Conservation (phyloP, 2,888 invertebrate species). For the Callimorpha dominula region DNA sequence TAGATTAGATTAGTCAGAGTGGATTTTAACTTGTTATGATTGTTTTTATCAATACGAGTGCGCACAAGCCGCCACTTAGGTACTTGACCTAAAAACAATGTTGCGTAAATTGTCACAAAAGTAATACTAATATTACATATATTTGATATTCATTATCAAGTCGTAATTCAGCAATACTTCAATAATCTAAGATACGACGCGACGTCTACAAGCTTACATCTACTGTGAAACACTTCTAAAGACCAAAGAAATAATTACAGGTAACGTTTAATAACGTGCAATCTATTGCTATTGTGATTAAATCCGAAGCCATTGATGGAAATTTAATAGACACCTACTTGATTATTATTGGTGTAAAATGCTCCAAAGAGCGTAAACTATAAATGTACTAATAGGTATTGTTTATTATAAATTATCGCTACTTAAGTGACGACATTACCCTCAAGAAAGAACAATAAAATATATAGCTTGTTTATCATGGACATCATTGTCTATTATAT, state of each 20-base stretch:
- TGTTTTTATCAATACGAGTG: slow-evolving; percentile 33
- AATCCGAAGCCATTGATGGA: not conserved
- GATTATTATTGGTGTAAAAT: not conserved
- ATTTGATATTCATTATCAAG: slow-evolving; percentile 30
- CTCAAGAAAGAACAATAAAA: not conserved
- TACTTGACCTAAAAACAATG: slow-evolving; percentile 47
- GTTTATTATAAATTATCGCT: slow-evolving; percentile 8
- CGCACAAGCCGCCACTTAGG: slow-evolving; percentile 18
- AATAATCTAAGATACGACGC: slow-evolving; percentile 9
- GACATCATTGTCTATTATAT: not conserved
- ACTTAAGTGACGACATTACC: slow-evolving; percentile 3
- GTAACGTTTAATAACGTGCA: not conserved
- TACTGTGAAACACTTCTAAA: slow-evolving; percentile 1
- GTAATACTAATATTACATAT: slow-evolving; percentile 15
- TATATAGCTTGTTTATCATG: not conserved
- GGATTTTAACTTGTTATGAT: slow-evolving; percentile 20
- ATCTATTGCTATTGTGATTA: slow-evolving; percentile 7
- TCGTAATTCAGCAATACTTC: slow-evolving; percentile 15
- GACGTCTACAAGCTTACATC: not conserved
- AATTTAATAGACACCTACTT: slow-evolving; percentile 1
- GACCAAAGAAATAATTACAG: not conserved
- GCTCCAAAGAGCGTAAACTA: not conserved
- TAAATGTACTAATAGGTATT: not conserved
- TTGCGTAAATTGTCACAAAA: slow-evolving; percentile 37
- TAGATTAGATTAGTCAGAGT: slow-evolving; percentile 6